phyloP scores from a whole-genome alignment of 2,797 vertebrate genomes.

The Arnoldichthys spilopterus region DNA sequence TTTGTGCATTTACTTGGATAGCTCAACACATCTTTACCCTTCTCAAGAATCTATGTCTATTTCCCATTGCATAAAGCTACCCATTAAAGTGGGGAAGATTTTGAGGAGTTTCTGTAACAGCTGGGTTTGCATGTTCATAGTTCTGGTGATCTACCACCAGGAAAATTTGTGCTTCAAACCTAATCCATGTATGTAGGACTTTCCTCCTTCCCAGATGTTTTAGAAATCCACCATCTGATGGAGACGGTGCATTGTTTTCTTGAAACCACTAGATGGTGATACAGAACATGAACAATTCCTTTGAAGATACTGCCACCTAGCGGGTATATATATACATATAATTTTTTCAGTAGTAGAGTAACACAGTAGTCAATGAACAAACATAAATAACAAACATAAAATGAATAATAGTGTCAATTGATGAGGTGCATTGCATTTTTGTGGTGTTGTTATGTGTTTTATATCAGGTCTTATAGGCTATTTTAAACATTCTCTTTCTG shows the following conservation, averaged over 20 bases:
- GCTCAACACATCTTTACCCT: too few relatives aligned
- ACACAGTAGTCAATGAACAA: neutral
- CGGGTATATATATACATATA: neutral
- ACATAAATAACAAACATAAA: neutral
- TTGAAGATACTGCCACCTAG: slow-evolving; percentile 43
- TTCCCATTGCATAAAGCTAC: too few relatives aligned
- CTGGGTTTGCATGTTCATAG: too few relatives aligned
- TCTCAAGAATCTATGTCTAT: too few relatives aligned
- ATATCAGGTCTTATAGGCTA: neutral
- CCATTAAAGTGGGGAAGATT: too few relatives aligned
- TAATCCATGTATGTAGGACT: neutral
- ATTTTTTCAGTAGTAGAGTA: neutral
- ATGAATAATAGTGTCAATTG: neutral
- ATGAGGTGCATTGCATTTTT: slow-evolving; percentile 16
- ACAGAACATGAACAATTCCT: neutral
- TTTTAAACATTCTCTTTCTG: neutral
- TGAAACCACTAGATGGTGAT: slow-evolving; percentile 4
- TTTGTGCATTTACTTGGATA: too few relatives aligned
- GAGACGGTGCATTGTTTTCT: neutral
- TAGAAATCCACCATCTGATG: neutral
- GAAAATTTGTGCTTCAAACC: too few relatives aligned
- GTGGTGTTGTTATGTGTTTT: slow-evolving; percentile 34
- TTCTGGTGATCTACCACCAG: too few relatives aligned
- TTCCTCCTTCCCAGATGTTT: neutral
- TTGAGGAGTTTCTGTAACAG: too few relatives aligned